phyloP scores from a whole-genome alignment of 2,888 invertebrate species.

The Doris montereyensis region DNA sequence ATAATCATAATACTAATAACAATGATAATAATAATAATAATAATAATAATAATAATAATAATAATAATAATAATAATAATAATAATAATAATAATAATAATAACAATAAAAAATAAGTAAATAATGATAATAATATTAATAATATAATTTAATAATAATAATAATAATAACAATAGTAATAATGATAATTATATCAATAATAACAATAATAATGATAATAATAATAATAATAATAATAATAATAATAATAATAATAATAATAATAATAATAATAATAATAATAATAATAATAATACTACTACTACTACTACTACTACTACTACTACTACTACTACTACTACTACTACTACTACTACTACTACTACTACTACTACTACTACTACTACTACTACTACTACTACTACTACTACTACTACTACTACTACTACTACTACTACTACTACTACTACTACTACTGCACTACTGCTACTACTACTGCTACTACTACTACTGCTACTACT shows the following conservation, averaged over 20 bases:
- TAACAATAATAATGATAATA: slow-evolving; percentile 20
- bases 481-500: background rate
- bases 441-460: slow-evolving; percentile 12
- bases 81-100: slow-evolving; percentile 9
- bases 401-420: slow-evolving; percentile 22
- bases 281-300: slow-evolving; percentile 10
- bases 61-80: background rate
- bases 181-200: slow-evolving; percentile 26
- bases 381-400: slow-evolving; percentile 25
- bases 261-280: slow-evolving; percentile 14
- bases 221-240: background rate
- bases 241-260: background rate
- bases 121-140: slow-evolving; percentile 11
- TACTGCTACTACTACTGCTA: background rate
- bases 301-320: slow-evolving; percentile 28
- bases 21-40: slow-evolving; percentile 8
- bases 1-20: slow-evolving; percentile 7
- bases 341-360: slow-evolving; percentile 22
- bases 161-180: slow-evolving; percentile 29
- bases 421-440: slow-evolving; percentile 27
- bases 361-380: slow-evolving; percentile 9
- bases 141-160: slow-evolving; percentile 25
- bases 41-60: slow-evolving; percentile 22
- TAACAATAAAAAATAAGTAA: no score
- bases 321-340: slow-evolving; percentile 27